Conservation (phyloP, 1,140 invertebrate genomes). For the Arion vulgaris region DNA sequence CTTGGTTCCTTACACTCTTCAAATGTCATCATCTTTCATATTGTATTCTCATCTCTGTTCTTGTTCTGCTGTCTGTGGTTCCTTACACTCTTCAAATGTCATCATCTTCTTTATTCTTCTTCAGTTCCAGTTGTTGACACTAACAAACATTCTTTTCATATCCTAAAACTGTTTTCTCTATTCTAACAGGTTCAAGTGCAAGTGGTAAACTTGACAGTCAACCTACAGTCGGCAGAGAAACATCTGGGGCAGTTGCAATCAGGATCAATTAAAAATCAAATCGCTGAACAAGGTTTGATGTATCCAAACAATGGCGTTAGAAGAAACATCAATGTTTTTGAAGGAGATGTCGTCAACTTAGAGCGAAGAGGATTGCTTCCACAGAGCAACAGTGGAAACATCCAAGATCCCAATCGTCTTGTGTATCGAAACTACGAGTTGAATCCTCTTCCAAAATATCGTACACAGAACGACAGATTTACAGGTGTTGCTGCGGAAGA, state of each 20-base stretch:
- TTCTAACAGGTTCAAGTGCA: slow-evolving; percentile 20
- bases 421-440: background rate
- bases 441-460: background rate
- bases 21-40: too few species aligned
- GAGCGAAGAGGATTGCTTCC: background rate
- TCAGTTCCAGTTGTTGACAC: too few species aligned
- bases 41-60: too few species aligned
- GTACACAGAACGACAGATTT: background rate
- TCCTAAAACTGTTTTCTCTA: background rate
- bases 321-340: background rate
- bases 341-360: too few species aligned
- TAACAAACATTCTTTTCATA: too few species aligned
- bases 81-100: too few species aligned
- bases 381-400: background rate
- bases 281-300: background rate
- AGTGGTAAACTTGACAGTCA: slow-evolving; percentile 24
- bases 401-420: background rate
- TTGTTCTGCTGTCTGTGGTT: too few species aligned
- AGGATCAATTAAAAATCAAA: background rate
- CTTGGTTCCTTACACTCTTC: too few species aligned
- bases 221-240: background rate
- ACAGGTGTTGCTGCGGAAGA: background rate
- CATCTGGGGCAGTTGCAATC: background rate
- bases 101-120: too few species aligned
- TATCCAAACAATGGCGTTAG: background rate